Conservation (phyloP, 30 jellyfish, hydroid and myxozoan species). For the Calvadosia cruxmelitensis region DNA sequence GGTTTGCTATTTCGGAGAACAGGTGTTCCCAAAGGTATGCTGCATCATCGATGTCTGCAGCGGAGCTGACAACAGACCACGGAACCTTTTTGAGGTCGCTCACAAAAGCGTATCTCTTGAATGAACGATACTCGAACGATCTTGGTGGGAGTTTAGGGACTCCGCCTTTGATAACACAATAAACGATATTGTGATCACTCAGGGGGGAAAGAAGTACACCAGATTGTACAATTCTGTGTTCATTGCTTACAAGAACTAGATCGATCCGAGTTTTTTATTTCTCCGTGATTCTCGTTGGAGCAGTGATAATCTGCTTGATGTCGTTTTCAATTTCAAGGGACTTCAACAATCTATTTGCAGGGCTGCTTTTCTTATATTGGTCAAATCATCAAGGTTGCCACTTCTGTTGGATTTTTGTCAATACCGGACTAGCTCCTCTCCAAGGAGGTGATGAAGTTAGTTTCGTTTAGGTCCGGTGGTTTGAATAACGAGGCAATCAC, state of each 20-base stretch:
- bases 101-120: slow-evolving; percentile 37
- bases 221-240: slow-evolving; percentile 54
- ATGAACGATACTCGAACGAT: slow-evolving; percentile 40
- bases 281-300: slow-evolving; percentile 43
- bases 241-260: slow-evolving; percentile 27
- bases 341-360: too few relatives aligned
- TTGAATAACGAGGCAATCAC: too few relatives aligned
- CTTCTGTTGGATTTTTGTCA: too few relatives aligned
- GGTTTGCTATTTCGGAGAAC: slow-evolving; percentile 54
- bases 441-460: too few relatives aligned
- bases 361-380: too few relatives aligned
- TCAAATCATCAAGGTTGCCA: too few relatives aligned
- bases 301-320: slow-evolving; percentile 25
- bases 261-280: slow-evolving; percentile 29
- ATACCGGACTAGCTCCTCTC: too few relatives aligned
- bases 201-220: slow-evolving; percentile 42
- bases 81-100: slow-evolving; percentile 53
- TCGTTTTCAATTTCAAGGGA: too few relatives aligned
- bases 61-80: slow-evolving; percentile 37
- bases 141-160: slow-evolving; percentile 47
- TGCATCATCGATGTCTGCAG: slow-evolving; percentile 46
- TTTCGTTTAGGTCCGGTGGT: too few relatives aligned
- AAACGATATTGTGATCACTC: slow-evolving; percentile 62
- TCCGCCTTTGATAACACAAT: slow-evolving; percentile 48
- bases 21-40: slow-evolving; percentile 55